Evolutionary conservation across 2,888 invertebrate genomes (phyloP).

Genomic region (Drosophila mimetica): DNA sequence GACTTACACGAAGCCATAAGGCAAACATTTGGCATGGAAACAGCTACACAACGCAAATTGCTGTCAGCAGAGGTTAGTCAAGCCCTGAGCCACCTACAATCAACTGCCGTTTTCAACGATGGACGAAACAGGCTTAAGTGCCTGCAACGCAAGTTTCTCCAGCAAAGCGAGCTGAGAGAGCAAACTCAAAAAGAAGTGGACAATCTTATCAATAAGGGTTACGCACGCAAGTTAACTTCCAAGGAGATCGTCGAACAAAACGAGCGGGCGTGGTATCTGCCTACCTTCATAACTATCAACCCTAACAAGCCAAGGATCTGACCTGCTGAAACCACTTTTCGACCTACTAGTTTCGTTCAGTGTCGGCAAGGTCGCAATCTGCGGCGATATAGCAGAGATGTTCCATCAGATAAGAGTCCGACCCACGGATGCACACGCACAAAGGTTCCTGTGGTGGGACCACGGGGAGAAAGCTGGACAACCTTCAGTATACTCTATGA

Average conservation of each 20-base stretch:
- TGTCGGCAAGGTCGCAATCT: neutral
- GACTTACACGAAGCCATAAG: no score
- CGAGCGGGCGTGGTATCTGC: neutral
- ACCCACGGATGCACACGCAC: neutral
- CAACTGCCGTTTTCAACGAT: no score
- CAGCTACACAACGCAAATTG: no score
- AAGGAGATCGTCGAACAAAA: neutral
- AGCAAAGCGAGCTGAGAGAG: neutral
- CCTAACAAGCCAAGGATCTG: neutral
- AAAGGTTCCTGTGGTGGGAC: slow-evolving; percentile 4
- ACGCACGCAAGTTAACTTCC: slow-evolving; percentile 1
- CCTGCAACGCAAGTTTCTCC: no score
- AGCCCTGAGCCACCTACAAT: no score
- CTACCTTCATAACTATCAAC: neutral
- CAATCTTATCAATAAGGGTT: neutral
- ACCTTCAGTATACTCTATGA: neutral
- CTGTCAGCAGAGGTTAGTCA: no score
- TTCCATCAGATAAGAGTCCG: neutral
- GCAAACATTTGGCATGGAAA: no score
- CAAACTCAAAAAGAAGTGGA: neutral
- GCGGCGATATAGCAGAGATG: neutral
- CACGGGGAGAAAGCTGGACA: neutral
- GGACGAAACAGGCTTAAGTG: no score
- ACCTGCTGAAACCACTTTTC: neutral
- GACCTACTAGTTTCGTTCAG: neutral